Base-by-base conservation (phyloP, 2,888 invertebrate genomes). In the Notodonta ziczac region DNA sequence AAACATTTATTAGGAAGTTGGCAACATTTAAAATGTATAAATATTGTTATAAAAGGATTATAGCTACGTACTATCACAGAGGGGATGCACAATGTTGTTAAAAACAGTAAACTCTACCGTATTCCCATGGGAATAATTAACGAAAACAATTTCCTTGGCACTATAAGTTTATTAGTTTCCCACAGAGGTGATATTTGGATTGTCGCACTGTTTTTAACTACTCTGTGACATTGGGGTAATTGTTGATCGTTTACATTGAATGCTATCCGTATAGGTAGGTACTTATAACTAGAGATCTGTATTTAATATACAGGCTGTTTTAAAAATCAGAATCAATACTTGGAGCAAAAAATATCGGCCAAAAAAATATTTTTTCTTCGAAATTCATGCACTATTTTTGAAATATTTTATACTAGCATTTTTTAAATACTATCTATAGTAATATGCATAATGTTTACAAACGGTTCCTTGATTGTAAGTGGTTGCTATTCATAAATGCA, bases 21-120 rank as follows among this genome's bases (percentile, higher is more conserved):
- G 66, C 69, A 69, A 65, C 62, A 65, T 53, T 42, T 54, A 65
- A 52, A 58, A 61, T 53, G 3, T 56, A 50, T 59, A 67, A 46
- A 52, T 60, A 46, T 58, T 14, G 14, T 44, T 58, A 58, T 52
- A 58, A 58, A 58, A 58, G 42, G 52, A 12, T 46, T 54, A 59
- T 9, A 59, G 39, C 39, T 16, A 59, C 13, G 35, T 39, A 39
- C 59, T 59, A 59, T 46, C 48, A 59, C 56, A 56, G 13, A 50
- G 55, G 59, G 55, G 55, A 50, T 16, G 48, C 46, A 40, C 55
- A 39, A 40, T 55, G 7, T 55, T 48, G 39, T 39, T 51, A 51
- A 52, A 58, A 52, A 58, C 24, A 13, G 40, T 55, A 39, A 9
- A 10, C 42, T 10, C 10, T 10, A 42, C 10, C 40, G 40, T 40